Evolutionary conservation across 1,140 invertebrate genomes (phyloP).

Genomic region (Drosophila arawakana): DNA sequence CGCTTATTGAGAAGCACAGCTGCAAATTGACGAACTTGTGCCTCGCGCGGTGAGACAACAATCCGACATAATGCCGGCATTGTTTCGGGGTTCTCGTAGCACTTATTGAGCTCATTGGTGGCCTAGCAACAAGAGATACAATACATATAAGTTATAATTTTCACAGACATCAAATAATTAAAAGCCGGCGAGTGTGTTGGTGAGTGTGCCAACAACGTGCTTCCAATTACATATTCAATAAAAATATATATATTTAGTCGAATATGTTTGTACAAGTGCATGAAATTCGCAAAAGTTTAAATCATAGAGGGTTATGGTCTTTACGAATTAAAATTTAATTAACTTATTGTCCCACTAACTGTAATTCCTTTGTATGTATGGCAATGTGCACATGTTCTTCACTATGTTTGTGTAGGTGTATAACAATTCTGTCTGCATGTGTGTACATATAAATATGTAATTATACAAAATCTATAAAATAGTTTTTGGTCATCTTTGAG

Average conservation of each 20-base stretch:
- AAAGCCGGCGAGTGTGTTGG: constrained; percentile 15
- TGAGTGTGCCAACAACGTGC: constrained; percentile 25
- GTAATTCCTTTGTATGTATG: constrained; percentile 6
- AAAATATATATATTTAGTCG: background rate
- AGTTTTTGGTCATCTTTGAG: background rate
- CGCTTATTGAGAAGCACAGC: constrained; percentile 88
- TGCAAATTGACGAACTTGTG: constrained; percentile 89
- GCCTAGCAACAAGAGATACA: constrained; percentile 84
- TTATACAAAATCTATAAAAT: background rate
- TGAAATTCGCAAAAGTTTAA: background rate
- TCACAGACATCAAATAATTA: constrained; percentile 34
- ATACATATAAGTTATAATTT: constrained; percentile 18
- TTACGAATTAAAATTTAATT: background rate
- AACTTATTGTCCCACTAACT: background rate
- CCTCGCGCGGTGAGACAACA: constrained; percentile 85
- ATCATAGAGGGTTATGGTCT: no score
- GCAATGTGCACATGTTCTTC: constrained; percentile 50
- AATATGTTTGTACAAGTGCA: background rate
- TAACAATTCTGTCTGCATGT: constrained; percentile 12
- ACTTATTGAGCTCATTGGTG: constrained; percentile 87
- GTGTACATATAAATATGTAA: background rate
- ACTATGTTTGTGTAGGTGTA: background rate
- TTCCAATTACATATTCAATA: constrained; percentile 14
- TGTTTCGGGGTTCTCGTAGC: constrained; percentile 87
- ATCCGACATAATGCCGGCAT: constrained; percentile 87